Percentiles rank a stretch among this genome's conserved stretches.
Evolutionary conservation across 2,888 invertebrate species (phyloP).

Genomic region (Capitulum mitella): DNA sequence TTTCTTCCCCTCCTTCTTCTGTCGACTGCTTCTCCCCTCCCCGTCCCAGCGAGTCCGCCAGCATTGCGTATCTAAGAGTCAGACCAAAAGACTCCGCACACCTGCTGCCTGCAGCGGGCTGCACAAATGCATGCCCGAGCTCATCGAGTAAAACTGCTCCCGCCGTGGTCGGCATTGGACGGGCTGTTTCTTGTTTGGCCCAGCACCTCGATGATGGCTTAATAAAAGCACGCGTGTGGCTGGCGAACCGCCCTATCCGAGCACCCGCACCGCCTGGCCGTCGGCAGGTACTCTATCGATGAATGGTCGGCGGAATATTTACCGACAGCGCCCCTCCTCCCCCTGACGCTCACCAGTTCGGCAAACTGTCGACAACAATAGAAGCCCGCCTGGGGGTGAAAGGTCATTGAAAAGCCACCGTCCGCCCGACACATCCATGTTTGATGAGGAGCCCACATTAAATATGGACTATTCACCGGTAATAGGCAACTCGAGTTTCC

Average conservation of each 20-base stretch:
- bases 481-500: slow-evolving; percentile 2
- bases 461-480: background rate
- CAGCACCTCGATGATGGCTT: too few species aligned
- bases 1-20: too few species aligned
- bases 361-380: background rate
- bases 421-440: background rate
- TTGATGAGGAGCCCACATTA: background rate
- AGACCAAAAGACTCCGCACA: too few species aligned
- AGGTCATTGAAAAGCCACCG: slow-evolving; percentile 5
- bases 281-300: background rate
- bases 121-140: too few species aligned
- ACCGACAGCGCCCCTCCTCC: background rate
- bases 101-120: too few species aligned
- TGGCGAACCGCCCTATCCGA: background rate
- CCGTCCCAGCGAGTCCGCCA: too few species aligned
- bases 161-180: too few species aligned
- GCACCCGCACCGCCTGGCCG: background rate
- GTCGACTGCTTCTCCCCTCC: too few species aligned
- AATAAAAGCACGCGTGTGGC: too few species aligned
- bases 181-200: too few species aligned
- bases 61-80: too few species aligned
- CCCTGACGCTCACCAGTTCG: background rate
- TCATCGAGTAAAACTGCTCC: too few species aligned
- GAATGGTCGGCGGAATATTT: background rate
- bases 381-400: background rate